Base-by-base conservation (phyloP, 2,113 vertebrate genomes). In the Zingel zingel region DNA sequence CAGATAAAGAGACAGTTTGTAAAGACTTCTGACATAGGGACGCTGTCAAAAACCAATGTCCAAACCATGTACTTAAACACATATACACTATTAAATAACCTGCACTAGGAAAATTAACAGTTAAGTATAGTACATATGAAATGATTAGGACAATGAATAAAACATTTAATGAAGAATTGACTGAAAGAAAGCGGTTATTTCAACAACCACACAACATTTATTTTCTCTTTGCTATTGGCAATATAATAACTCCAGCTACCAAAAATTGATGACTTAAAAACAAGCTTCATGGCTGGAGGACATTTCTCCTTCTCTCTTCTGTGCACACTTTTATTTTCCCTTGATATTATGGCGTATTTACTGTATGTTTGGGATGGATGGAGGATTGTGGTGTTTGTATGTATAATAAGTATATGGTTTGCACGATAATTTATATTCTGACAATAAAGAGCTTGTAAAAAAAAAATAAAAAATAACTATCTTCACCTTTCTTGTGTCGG, bases 401-500 rank as follows among this genome's bases (percentile, higher is more conserved):
- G 36, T 19, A 67, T 7, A 67, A 61, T 25, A 33, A 23, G 39
- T 61, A n/a, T 30, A 39, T 54, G 23, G 12, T 25, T 47, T 59
- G 14, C n/a, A 57, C 23, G 2, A 48, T 27, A 11, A 23, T 76
- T 77, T 25, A 15, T 50, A 53, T 64, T 63, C 54, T n/a, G 45
- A 25, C 18, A 19, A n/a, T 43, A 57, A 3, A 64, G 39, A 65
- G 1, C 3, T 1, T 27, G 19, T 27, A 2, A 1, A 39, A 63
- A 18, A 19, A 54, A 30, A 36, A 3, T 3, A 36, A 74, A 13
- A 15, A 54, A 30, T 14, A 47, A 50, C 3, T 1, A 59, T 6
- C 13, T 43, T 59, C n/a, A 94, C 98, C 98, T 97, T 99, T 99
- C 89, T 98, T 99, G 94, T 99, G 98, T 79, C 96, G 86, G 74